Conservation (phyloP, 2,797 vertebrate species). For the Oryzias dopingdopingensis region DNA sequence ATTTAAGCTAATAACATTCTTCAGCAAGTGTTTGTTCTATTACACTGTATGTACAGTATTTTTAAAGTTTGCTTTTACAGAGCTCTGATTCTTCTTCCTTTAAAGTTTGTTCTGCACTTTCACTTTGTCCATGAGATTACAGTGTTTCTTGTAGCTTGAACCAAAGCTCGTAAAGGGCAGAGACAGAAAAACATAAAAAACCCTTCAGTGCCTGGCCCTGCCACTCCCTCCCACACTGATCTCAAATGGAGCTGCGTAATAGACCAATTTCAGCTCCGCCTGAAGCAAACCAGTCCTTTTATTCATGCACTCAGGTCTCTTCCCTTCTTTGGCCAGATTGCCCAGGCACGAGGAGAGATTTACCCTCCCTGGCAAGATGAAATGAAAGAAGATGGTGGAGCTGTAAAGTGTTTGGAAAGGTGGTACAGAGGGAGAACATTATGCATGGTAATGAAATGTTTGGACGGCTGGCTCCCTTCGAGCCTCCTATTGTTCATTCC, state of each 20-base stretch:
- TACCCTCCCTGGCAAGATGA: conserved; percentile 22
- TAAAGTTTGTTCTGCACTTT: too few species aligned
- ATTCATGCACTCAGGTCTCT: conserved; percentile 56
- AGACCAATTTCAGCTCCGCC: conserved; percentile 72
- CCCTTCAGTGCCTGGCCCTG: conserved; percentile 22
- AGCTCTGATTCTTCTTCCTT: too few species aligned
- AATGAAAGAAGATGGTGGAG: conserved; percentile 51
- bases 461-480: conserved; percentile 37
- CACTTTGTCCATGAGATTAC: conserved; percentile 2
- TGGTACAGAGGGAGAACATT: conserved; percentile 41
- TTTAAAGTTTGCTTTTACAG: not conserved
- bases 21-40: conserved; percentile 17
- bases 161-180: conserved; percentile 9
- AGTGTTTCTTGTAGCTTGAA: conserved; percentile 6
- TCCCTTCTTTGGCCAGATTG: conserved; percentile 55
- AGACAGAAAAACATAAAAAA: conserved; percentile 27
- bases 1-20: conserved; percentile 52
- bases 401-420: conserved; percentile 25
- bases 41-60: not conserved
- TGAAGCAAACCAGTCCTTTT: conserved; percentile 62
- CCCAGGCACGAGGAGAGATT: conserved; percentile 22
- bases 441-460: conserved; percentile 61
- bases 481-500: conserved; percentile 38
- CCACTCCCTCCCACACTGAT: conserved; percentile 57
- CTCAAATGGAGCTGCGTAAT: conserved; percentile 68